Evolutionary conservation across 2,113 vertebrate species (phyloP).

Genomic region (Jaculus jaculus): DNA sequence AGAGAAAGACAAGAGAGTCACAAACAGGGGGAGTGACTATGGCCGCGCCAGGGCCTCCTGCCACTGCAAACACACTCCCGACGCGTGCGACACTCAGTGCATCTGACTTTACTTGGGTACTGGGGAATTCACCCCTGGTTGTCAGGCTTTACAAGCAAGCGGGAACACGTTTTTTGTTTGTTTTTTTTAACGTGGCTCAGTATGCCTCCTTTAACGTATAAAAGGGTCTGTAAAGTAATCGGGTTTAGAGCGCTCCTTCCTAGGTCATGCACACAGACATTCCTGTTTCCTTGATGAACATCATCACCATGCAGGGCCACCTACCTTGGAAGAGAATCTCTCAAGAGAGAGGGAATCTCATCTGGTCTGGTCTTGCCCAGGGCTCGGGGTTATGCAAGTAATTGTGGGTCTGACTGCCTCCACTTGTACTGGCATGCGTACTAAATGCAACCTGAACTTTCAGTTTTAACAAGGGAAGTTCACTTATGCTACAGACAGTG

Average conservation of each 20-base stretch:
- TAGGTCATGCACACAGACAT: not conserved
- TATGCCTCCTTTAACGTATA: slow-evolving; percentile 34
- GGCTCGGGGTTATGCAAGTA: not conserved
- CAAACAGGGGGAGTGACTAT: too few relatives aligned
- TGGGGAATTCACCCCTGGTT: too few relatives aligned
- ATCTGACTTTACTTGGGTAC: too few relatives aligned
- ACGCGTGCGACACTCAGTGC: too few relatives aligned
- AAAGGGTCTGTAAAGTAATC: not conserved
- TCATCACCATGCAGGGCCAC: not conserved
- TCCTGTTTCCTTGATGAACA: not conserved
- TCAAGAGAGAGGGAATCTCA: slow-evolving; percentile 19
- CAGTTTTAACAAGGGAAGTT: slow-evolving; percentile 1
- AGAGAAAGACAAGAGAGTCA: too few relatives aligned
- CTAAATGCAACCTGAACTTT: slow-evolving; percentile 10
- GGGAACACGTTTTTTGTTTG: too few relatives aligned
- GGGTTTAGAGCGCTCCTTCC: not conserved
- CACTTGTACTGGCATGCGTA: not conserved
- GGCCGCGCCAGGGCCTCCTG: too few relatives aligned
- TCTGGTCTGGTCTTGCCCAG: not conserved
- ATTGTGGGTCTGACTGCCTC: not conserved
- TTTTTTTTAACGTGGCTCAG: slow-evolving; percentile 55
- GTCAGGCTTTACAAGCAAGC: too few relatives aligned
- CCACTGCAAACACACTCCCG: too few relatives aligned
- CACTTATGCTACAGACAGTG: slow-evolving; percentile 1
- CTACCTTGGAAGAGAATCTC: not conserved